These are phyloP conservation scores for Andrena trimmerana DNA, from an alignment of 2,888 invertebrate genomes.

Conservation along the genomic window DNA sequence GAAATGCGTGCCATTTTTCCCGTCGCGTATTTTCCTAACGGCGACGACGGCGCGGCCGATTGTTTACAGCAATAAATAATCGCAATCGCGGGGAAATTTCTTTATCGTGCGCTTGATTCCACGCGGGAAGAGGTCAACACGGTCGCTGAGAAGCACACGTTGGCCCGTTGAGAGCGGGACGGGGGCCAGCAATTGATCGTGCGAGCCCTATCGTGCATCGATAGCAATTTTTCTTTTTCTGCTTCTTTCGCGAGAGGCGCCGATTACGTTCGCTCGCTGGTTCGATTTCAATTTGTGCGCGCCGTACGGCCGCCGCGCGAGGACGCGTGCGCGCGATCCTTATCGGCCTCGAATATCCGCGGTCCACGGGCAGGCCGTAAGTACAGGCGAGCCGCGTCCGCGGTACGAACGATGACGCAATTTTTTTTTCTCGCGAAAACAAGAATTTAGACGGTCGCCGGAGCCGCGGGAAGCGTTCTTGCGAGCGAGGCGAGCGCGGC, in stretches of 20 bases:
- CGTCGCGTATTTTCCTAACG: conserved; percentile 4
- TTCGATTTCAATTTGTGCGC: conserved; percentile 63
- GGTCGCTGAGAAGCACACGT: conserved; percentile 21
- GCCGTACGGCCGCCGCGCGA: background rate
- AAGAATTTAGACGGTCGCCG: conserved; percentile 27
- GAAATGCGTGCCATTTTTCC: conserved; percentile 36
- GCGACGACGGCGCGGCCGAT: background rate
- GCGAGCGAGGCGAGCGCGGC: conserved; percentile 61
- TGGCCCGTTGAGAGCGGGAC: conserved; percentile 16
- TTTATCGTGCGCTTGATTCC: conserved; percentile 37
- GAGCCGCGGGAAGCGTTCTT: conserved; percentile 42
- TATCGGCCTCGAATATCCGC: background rate
- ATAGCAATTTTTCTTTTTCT: conserved; percentile 35
- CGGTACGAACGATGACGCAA: background rate
- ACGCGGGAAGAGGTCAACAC: conserved; percentile 44
- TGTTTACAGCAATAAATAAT: conserved; percentile 60
- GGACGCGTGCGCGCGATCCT: background rate
- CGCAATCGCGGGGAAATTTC: conserved; percentile 42
- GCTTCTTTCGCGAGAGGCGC: conserved; percentile 53
- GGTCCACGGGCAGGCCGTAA: too few relatives aligned
- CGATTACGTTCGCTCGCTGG: conserved; percentile 63
- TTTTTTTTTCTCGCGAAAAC: background rate
- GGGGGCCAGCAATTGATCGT: conserved; percentile 12
- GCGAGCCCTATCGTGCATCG: conserved; percentile 48
- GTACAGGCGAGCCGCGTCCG: background rate